These are phyloP conservation scores for Propithecus coquereli DNA, from an alignment of 2,113 vertebrate species.

Conservation along the genomic window DNA sequence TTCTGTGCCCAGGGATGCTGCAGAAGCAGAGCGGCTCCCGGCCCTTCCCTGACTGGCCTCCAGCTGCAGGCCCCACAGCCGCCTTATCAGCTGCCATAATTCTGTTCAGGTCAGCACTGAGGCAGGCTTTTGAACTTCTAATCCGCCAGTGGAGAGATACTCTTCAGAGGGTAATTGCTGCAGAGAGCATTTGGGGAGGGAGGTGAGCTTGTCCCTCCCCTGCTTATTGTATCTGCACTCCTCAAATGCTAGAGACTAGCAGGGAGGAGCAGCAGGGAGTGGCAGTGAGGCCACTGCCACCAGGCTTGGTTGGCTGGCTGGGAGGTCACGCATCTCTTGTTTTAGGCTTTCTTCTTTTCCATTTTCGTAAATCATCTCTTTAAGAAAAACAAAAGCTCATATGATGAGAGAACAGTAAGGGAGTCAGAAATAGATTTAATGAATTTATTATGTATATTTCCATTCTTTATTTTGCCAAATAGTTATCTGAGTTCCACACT, in stretches of 20 bases:
- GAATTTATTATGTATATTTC: not conserved
- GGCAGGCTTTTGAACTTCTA: conserved; percentile 20
- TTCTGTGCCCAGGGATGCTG: not conserved
- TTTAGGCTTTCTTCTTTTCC: not conserved
- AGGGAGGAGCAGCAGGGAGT: not conserved
- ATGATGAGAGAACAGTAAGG: not conserved
- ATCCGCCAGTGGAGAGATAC: conserved; percentile 42
- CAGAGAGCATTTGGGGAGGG: not conserved
- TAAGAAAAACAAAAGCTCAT: not conserved
- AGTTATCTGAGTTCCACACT: not conserved
- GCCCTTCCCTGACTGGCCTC: not conserved
- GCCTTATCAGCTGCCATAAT: conserved; percentile 2
- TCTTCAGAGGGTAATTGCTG: not conserved
- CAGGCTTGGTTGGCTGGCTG: not conserved
- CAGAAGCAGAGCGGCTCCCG: not conserved
- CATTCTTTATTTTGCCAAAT: not conserved
- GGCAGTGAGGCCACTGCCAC: not conserved
- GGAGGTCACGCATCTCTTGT: not conserved
- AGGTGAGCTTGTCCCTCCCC: not conserved
- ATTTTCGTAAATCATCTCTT: not conserved
- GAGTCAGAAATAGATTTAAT: not conserved
- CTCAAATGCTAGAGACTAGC: not conserved
- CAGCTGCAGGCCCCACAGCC: not conserved
- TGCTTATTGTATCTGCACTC: not conserved
- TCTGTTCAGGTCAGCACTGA: conserved; percentile 28